Conservation (phyloP, 2,113 vertebrate species). For the Candoia aspera region DNA sequence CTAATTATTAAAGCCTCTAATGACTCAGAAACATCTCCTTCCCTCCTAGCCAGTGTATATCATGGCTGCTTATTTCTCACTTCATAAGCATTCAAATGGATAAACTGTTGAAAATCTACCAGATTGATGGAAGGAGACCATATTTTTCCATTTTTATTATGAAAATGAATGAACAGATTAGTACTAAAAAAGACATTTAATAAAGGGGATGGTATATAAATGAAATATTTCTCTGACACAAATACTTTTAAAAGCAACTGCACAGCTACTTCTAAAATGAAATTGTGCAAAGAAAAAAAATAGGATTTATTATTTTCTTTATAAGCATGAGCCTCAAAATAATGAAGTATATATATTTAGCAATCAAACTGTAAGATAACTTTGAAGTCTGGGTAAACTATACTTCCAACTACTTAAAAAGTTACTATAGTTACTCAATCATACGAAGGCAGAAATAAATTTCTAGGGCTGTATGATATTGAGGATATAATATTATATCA, state of each 20-base stretch:
- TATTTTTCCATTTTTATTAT: background rate
- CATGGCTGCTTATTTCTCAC: background rate
- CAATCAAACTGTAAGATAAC: background rate
- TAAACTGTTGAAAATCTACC: background rate
- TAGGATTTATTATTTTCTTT: background rate
- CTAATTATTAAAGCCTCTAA: slow-evolving; percentile 5
- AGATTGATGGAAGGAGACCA: background rate
- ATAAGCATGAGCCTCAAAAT: background rate
- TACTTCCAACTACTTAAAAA: too few species aligned
- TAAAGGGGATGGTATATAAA: background rate
- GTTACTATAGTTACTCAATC: too few species aligned
- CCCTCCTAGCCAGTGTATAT: background rate
- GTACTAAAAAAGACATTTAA: background rate
- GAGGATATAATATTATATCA: too few species aligned
- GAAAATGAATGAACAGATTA: background rate
- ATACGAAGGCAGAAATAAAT: too few species aligned
- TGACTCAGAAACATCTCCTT: background rate
- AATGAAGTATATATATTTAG: background rate
- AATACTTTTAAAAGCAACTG: too few species aligned
- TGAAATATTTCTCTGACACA: background rate
- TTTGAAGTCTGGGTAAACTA: too few species aligned
- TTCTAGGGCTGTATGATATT: too few species aligned
- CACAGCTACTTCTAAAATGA: slow-evolving; percentile 3
- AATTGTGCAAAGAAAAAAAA: slow-evolving; percentile 1
- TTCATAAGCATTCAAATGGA: background rate